Percentiles rank a stretch among this genome's conserved stretches.
Conservation (phyloP, 1,140 invertebrate species). For the Microplitis mediator region DNA sequence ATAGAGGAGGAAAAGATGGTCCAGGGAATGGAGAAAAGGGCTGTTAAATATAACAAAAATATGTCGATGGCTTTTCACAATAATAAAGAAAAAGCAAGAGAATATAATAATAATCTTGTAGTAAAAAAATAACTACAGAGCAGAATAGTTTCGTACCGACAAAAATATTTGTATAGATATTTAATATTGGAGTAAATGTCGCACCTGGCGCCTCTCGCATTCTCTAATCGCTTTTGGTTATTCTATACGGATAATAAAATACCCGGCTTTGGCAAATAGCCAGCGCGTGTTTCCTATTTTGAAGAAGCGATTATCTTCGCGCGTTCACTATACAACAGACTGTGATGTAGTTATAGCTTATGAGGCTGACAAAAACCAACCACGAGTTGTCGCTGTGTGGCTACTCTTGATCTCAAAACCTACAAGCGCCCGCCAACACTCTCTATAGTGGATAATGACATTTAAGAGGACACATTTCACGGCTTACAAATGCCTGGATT, state of each 20-base stretch:
- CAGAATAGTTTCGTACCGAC: background rate
- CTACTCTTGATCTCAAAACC: conserved; percentile 1
- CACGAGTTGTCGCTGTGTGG: conserved; percentile 2
- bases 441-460: conserved; percentile 34
- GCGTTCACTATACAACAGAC: conserved; percentile 1
- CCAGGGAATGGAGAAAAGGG: no score
- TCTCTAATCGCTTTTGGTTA: conserved; percentile 29
- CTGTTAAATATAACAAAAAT: no score
- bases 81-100: no score
- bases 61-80: no score
- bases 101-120: no score
- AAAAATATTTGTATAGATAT: background rate
- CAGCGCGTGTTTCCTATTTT: conserved; percentile 43
- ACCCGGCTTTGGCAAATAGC: conserved; percentile 27
- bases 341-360: background rate
- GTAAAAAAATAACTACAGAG: background rate
- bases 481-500: conserved; percentile 37
- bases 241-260: background rate
- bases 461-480: conserved; percentile 40
- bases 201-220: conserved; percentile 22
- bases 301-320: conserved; percentile 34
- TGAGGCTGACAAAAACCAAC: background rate
- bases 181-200: conserved; percentile 1
- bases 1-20: no score
- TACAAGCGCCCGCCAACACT: conserved; percentile 11